These are phyloP conservation scores for Lepidurus couesii DNA, from an alignment of 1,140 invertebrate species.

Conservation along the genomic window DNA sequence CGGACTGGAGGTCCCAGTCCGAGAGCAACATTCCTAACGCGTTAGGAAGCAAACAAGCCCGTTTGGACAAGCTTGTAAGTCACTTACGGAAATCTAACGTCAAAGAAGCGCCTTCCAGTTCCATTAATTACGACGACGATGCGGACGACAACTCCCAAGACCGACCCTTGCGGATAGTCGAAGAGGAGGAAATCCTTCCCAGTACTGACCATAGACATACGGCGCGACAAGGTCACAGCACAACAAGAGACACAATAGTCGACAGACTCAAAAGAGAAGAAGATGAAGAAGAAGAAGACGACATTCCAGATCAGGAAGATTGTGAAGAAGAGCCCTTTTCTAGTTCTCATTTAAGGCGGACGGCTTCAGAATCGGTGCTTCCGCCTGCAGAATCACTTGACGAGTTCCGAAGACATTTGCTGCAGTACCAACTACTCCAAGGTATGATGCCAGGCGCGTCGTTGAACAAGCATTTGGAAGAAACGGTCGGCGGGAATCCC, in stretches of 20 bases:
- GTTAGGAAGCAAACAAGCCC: slow-evolving; percentile 11
- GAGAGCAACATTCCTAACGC: slow-evolving; percentile 10
- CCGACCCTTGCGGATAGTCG: slow-evolving; percentile 1
- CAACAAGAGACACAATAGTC: background rate
- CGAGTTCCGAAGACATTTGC: slow-evolving; percentile 13
- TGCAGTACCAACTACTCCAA: background rate
- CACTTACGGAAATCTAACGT: slow-evolving; percentile 7
- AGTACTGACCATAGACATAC: background rate
- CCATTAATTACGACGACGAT: background rate
- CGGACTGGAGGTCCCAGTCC: background rate
- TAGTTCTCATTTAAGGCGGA: background rate
- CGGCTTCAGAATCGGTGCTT: background rate
- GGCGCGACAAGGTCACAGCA: background rate
- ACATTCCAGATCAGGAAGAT: background rate
- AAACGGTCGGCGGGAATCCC: background rate
- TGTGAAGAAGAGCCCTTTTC: slow-evolving; percentile 11
- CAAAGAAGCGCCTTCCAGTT: background rate
- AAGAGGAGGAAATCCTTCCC: background rate
- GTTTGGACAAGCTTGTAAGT: background rate
- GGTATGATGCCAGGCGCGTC: slow-evolving; percentile 2
- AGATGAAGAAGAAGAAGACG: slow-evolving; percentile 15
- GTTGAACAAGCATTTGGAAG: background rate
- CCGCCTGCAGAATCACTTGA: background rate
- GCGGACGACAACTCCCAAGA: background rate
- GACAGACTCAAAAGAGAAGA: background rate